Conservation (phyloP, 2,888 invertebrate species). For the Netelia virgata region DNA sequence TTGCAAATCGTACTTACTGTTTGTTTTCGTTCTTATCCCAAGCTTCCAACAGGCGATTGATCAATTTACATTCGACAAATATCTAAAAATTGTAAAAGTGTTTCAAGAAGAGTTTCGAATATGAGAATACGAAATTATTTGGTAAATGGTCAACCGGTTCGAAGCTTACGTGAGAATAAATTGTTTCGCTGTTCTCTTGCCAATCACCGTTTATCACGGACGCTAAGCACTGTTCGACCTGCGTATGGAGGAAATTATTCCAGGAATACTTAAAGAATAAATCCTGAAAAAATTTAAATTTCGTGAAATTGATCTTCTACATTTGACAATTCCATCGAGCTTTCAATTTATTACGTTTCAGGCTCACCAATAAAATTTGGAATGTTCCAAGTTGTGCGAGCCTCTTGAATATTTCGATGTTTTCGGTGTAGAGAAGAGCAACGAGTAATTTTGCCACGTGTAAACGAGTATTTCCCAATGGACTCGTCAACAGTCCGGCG, state of each 20-base stretch:
- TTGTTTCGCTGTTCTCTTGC: constrained; percentile 83
- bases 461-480: constrained; percentile 92
- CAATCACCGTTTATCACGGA: constrained; percentile 87
- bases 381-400: constrained; percentile 87
- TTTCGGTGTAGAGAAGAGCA: constrained; percentile 91
- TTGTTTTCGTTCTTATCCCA: constrained; percentile 92
- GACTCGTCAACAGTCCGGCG: constrained; percentile 90
- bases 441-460: constrained; percentile 93
- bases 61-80: constrained; percentile 91
- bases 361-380: constrained; percentile 86
- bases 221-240: constrained; percentile 92
- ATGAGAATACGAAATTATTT: not conserved
- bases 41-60: constrained; percentile 92
- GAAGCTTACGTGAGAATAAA: constrained; percentile 86
- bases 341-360: not conserved
- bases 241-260: constrained; percentile 98
- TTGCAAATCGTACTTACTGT: constrained; percentile 88
- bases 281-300: constrained; percentile 87
- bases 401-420: constrained; percentile 90
- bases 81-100: constrained; percentile 87
- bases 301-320: constrained; percentile 25
- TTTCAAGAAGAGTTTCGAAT: constrained; percentile 6
- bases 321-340: not conserved
- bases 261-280: constrained; percentile 95
- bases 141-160: constrained; percentile 9